Base-by-base conservation (phyloP, 1,140 invertebrate species). In the Penaeus chinensis region DNA sequence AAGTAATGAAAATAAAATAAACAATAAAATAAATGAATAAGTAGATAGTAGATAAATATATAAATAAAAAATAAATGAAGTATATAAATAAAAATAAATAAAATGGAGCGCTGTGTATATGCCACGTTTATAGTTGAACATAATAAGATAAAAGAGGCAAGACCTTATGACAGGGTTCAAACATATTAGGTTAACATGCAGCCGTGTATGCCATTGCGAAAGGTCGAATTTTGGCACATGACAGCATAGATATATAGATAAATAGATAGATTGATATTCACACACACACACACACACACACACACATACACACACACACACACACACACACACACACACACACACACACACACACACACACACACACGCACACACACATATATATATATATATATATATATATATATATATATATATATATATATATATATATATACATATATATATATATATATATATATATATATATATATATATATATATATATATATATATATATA, bases 401-500 rank as follows among this genome's bases (percentile, higher is more conserved):
- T 27, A 69, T 69, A 69, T 27, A 69, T 27, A 69, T 27, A 69
- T 13, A 69, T 27, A 69, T 27, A 69, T 27, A 69, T 27, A 69
- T 27, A 69, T 27, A 69, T 27, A 69, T 27, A 69, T 27, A 69
- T 27, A 69, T 27, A 69, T 27, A 69, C 13, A 69, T 27, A 69
- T 27, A 69, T 27, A 69, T 27, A 69, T 27, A 69, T 27, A 69
- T n/a, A 69, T 27, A 69, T 27, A 69, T 27, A 69, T 27, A 69
- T 27, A 69, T 27, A 69, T n/a, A 69, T 69, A 69, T 27, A 65
- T n/a, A 65, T 16, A 65, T n/a, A 65, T n/a, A 65, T 18, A 65
- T n/a, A 65, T n/a, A 65, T n/a, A 65, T n/a, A 65, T n/a, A 65
- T n/a, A 65, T n/a, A 65, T n/a, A 65, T n/a, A 65, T n/a, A 65